Conservation (phyloP, 2,797 vertebrate genomes). For the Gallinago stenura region DNA sequence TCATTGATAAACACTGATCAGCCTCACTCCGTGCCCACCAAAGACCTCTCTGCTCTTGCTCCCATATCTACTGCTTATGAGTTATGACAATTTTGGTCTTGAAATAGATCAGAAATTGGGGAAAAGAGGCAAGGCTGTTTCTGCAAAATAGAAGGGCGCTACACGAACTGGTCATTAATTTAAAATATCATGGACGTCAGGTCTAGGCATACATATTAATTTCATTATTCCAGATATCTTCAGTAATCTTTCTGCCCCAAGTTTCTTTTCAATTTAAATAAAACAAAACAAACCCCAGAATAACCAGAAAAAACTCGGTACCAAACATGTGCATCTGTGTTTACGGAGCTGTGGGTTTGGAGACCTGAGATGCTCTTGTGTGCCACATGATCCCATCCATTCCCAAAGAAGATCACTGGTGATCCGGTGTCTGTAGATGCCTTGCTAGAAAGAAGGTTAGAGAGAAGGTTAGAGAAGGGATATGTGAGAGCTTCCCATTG, state of each 20-base stretch:
- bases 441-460: background rate
- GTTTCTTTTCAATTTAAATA: background rate
- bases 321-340: background rate
- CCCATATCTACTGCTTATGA: background rate
- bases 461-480: background rate
- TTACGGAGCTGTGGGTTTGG: background rate
- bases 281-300: background rate
- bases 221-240: background rate
- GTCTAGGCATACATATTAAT: background rate
- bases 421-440: background rate
- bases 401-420: background rate
- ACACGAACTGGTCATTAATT: background rate
- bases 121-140: background rate
- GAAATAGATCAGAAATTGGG: background rate
- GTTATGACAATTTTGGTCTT: background rate
- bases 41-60: background rate
- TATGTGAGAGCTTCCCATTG: background rate
- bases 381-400: background rate
- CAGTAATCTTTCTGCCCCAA: background rate
- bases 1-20: background rate
- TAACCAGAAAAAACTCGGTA: rapidly evolving
- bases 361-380: background rate
- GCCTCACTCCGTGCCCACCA: background rate
- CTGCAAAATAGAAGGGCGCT: background rate
- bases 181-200: background rate